phyloP scores from a whole-genome alignment of 2,113 vertebrate genomes.

The Equus przewalskii region DNA sequence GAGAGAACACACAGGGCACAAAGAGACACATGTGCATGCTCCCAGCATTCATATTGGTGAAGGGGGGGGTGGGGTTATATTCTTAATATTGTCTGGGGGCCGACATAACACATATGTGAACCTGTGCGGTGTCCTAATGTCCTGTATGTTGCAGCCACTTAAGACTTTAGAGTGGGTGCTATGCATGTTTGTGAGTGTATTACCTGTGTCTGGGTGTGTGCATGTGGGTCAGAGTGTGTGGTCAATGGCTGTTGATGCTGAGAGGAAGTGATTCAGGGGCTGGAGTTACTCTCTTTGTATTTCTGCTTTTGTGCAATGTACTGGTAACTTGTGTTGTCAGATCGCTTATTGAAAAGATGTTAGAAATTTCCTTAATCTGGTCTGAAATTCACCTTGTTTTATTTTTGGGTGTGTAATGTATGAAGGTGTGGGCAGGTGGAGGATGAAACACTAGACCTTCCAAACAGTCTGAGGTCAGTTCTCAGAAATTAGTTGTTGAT shows the following conservation, averaged over 20 bases:
- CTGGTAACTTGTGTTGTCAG: not conserved
- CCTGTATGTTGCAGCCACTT: not conserved
- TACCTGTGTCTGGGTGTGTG: not conserved
- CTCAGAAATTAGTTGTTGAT: not conserved
- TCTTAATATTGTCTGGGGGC: not conserved
- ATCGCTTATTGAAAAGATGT: not conserved
- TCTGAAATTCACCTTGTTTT: conserved; percentile 28
- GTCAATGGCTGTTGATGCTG: not conserved
- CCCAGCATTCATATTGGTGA: not conserved
- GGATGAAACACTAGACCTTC: not conserved
- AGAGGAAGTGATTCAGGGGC: conserved; percentile 46
- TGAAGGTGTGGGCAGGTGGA: not conserved
- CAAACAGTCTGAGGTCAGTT: not conserved
- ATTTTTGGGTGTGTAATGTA: not conserved
- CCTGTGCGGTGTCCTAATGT: not conserved
- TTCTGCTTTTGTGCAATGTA: conserved; percentile 14
- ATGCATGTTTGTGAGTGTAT: not conserved
- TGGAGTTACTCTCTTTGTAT: not conserved
- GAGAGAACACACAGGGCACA: not conserved
- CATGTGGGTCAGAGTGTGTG: not conserved
- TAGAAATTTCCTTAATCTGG: not conserved
- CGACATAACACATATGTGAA: not conserved
- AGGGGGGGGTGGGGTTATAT: not conserved
- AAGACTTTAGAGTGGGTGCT: not conserved
- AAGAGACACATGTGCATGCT: not conserved